These are phyloP conservation scores for Rhadinocentrus ornatus DNA, from an alignment of 2,797 vertebrate species.

Conservation along the genomic window DNA sequence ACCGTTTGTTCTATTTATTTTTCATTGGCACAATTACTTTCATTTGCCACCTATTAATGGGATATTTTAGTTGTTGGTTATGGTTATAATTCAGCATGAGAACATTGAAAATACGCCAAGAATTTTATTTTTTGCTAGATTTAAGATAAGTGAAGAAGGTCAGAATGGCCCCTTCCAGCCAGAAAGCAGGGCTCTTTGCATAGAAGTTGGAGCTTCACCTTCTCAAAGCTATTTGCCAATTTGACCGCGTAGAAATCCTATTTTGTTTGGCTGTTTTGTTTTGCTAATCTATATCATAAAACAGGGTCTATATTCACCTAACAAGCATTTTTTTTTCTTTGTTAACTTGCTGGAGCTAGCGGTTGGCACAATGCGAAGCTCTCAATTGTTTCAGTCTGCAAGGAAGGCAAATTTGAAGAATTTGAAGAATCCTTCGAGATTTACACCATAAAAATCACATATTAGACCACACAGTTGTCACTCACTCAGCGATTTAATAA, in stretches of 20 bases:
- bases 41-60: not conserved
- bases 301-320: not conserved
- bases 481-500: not conserved
- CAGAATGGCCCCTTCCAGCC: not conserved
- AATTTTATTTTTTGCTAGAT: not conserved
- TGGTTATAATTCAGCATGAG: not conserved
- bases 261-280: not conserved
- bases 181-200: not conserved
- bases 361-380: conserved; percentile 4
- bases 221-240: not conserved
- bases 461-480: not conserved
- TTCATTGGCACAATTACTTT: not conserved
- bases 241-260: too few relatives aligned
- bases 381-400: conserved; percentile 39
- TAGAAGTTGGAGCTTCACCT: too few relatives aligned
- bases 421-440: conserved; percentile 5
- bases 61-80: not conserved
- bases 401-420: conserved; percentile 26
- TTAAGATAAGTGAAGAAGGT: not conserved
- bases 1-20: not conserved
- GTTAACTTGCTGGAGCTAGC: not conserved
- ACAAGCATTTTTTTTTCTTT: not conserved
- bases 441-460: conserved; percentile 6
- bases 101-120: not conserved
- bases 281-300: not conserved